Base-by-base conservation (phyloP, 2,113 vertebrate species). In the Thunnus thynnus region DNA sequence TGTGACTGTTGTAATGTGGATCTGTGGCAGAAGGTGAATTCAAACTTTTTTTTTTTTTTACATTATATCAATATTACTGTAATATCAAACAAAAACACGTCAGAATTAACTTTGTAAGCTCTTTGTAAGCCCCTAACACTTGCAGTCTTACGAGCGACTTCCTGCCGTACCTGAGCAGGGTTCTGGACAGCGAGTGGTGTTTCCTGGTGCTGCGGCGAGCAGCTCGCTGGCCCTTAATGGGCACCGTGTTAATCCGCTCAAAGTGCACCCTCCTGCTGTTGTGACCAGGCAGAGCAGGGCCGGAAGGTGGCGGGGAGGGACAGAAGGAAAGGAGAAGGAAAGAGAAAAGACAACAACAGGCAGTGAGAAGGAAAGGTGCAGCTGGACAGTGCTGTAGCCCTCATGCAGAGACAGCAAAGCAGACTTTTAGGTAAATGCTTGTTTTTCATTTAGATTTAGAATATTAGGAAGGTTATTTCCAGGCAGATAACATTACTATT, bases 211-310 rank as follows among this genome's bases (percentile, higher is more conserved):
- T 94, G 80, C 95, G 97, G 78, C 95, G 94, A 87, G 96, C 97
- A 86, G 95, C 96, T 76, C 93, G 95, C 89, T 95, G 94, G 81
- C 97, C 97, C 64, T 93, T 94, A 90, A 96, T 76, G 25, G 98
- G 98, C 94, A 99, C 94, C 69, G 98, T 99, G 92, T 98, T 97
- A 95, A 97, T 97, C 94, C 95, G 95, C 85, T 97, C 97, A 96
- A 98, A 99, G 90, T 93, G 97, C 66, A 99, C 98, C 94, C 96
- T 96, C 84, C 96, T 97, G 96, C 96, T 97, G 96, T 95, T 95
- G 94, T 80, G 93, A 92, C 87, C 84, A 69, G 88, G 78, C 86
- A 83, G 87, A 73, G 48, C 72, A 44, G 85, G 78, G 13, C 60
- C 66, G 32, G 58, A 62, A 76, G 66, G 70, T 70, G 85, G 72